Percentiles rank a stretch among this genome's conserved stretches.
phyloP scores from a whole-genome alignment of 2,797 vertebrate species.

The Anabacerthia variegaticeps region DNA sequence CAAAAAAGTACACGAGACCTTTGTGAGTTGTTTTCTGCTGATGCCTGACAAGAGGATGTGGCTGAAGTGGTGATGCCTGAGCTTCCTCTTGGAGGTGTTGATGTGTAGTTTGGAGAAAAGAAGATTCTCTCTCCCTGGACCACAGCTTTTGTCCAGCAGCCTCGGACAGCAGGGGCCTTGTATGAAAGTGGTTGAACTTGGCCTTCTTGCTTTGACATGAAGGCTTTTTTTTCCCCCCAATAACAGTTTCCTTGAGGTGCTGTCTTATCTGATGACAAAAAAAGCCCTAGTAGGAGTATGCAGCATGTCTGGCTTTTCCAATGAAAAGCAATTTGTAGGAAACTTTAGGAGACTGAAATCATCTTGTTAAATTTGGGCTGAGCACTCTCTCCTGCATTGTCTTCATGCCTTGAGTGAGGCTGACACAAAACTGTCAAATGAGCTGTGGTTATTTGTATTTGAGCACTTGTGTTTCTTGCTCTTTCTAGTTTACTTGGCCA shows the following conservation, averaged over 20 bases:
- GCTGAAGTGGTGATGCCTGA: background rate
- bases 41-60: slow-evolving; percentile 39
- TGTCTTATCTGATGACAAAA: background rate
- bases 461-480: slow-evolving; percentile 10
- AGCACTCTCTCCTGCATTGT: background rate
- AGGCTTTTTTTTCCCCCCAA: background rate
- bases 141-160: background rate
- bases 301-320: background rate
- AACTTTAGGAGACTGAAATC: background rate
- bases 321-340: background rate
- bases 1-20: background rate
- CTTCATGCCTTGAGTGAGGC: background rate
- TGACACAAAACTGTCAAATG: background rate
- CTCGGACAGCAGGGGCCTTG: background rate
- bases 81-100: slow-evolving; percentile 12
- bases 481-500: slow-evolving; percentile 93
- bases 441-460: background rate
- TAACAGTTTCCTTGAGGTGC: background rate
- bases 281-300: background rate
- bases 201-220: background rate
- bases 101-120: background rate
- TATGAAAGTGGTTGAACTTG: background rate
- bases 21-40: slow-evolving; percentile 35
- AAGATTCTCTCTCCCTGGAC: background rate
- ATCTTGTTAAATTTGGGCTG: background rate